phyloP scores from a whole-genome alignment of 2,888 invertebrate genomes.

The Pharmacophagus antenor region DNA sequence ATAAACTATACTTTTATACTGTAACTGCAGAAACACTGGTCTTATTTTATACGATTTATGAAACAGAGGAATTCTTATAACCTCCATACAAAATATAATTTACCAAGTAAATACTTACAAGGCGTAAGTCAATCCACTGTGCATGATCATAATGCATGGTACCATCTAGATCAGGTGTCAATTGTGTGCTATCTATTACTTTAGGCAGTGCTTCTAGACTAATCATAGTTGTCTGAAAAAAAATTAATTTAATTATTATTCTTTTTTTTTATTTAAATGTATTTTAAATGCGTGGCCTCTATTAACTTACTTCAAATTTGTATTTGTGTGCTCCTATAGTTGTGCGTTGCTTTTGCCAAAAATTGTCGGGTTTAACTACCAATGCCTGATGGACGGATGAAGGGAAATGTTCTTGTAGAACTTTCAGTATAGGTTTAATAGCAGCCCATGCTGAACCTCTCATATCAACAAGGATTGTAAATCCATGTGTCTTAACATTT shows the following conservation, averaged over 20 bases:
- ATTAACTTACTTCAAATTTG: constrained; percentile 92
- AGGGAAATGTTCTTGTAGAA: constrained; percentile 97
- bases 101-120: constrained; percentile 66
- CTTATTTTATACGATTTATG: neutral
- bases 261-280: neutral
- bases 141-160: constrained; percentile 96
- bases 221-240: constrained; percentile 94
- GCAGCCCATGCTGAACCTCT: constrained; percentile 97
- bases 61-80: neutral
- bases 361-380: constrained; percentile 99
- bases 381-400: constrained; percentile 95
- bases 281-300: neutral
- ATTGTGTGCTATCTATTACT: constrained; percentile 94
- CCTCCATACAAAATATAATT: neutral
- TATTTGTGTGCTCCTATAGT: constrained; percentile 98
- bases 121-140: constrained; percentile 97
- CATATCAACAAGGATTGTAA: constrained; percentile 99
- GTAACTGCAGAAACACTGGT: neutral
- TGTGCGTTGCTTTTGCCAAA: constrained; percentile 99
- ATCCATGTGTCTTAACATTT: constrained; percentile 92
- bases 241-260: constrained; percentile 18
- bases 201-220: constrained; percentile 96
- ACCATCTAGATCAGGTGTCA: constrained; percentile 96
- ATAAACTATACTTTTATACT: no score
- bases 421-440: constrained; percentile 98